Base-by-base conservation (phyloP, 2,113 vertebrate genomes). In the Megaceryle maxima region DNA sequence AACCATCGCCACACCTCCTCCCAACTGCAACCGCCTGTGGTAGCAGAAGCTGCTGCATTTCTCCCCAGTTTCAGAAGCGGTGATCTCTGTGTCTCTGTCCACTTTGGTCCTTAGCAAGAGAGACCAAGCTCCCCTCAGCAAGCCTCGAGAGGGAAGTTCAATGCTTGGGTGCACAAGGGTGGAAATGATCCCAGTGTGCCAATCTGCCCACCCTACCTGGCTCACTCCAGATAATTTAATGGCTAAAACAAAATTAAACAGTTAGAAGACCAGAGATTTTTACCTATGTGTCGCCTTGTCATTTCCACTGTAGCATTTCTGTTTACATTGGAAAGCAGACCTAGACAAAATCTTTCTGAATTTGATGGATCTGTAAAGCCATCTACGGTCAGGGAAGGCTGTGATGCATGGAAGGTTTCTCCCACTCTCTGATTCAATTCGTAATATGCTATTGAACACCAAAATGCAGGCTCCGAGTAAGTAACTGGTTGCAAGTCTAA, bases 361-460 rank as follows among this genome's bases (percentile, higher is more conserved):
- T 99, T 99, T 86, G 99, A 99, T 57, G 99, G 99, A 95, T 99
- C 99, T 85, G 99, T 99, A 97, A 99, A 99, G 83, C 99, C 99
- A 37, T 99, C 99, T 73, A 99, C 99, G 0, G 99, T 99, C 83
- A 99, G 98, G 4, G 99, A 99, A 46, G 99, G 99, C 90, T 99
- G 99, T 0, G 99, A 99, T 10, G 99, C 99, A 60, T 99, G 99
- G 95, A 99, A 99, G 31, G 99, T 99, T 98, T 99, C 99, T 70
- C 99, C 99, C 43, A 99, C 99, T 86, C 99, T 99, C 97, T 99
- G 99, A 98, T 99, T 99, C 68, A 99, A 97, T 97, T 99, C 99
- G 20, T 99, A 99, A 97, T 99, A 99, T 6, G 99, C 99, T 99
- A 99, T 99, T 37, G 99, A 99, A 97, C 99, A 99, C 99, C 99